Evolutionary conservation across 30 jellyfish, hydroid and myxozoan genomes (phyloP), one percentile per base, ranked within the genome.

Genomic region (Sanderia malayensis): DNA sequence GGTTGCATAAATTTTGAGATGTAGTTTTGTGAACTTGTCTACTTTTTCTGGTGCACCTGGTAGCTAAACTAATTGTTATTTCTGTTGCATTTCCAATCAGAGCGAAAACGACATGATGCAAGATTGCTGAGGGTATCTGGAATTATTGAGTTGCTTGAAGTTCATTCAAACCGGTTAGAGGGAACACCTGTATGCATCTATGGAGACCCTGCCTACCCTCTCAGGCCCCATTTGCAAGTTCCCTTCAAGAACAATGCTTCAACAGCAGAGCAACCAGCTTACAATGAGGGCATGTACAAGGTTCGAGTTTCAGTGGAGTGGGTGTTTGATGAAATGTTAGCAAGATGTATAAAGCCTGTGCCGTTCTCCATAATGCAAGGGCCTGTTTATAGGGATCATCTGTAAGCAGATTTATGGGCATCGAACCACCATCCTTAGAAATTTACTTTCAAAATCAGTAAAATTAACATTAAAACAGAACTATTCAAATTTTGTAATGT

Each of bases 101-200:
- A 79, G 61, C 77, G 82, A 19, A 65, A 67, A 49, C 19, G 57
- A 24, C 91, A 79, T 63, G 91, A 64, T 67, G 91, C 83, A n/a
- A 46, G 84, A 28, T 26, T 79, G 75, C 33, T 79, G 76, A 49
- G 84, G 60, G 44, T 9, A n/a, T 80, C 79, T 17, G 64, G 64
- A 34, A 28, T 71, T 21, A 18, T 62, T 71, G 68, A 63, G 76
- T 27, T 25, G 67, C 74, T 79, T 7, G 45, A 65, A 52, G 30
- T 15, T 20, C 70, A 55, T 61, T 62, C 79, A n/a, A 62, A 62
- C 77, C 21, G 79, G 4, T 26, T 58, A 1, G 70, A 57, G 67
- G 85, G 93, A 34, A 30, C 45, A 31, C 72, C 70, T n/a, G n/a
- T n/a, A n/a, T n/a, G n/a, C n/a, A n/a, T n/a, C n/a, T n/a, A n/a